Evolutionary conservation across 2,888 invertebrate genomes (phyloP).

Genomic region (Resseliella maxima): DNA sequence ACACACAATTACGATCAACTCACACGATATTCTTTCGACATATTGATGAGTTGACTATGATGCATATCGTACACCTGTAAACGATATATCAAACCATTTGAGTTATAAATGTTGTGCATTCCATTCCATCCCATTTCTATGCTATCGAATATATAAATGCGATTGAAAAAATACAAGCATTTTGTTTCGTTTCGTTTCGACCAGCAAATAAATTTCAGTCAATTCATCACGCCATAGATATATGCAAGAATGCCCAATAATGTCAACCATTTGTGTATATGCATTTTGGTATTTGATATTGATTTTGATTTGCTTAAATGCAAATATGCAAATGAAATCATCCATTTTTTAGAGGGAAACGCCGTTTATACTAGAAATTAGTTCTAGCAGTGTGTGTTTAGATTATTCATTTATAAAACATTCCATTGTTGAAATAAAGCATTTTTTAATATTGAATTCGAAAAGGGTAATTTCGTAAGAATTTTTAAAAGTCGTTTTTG

Average conservation of each 20-base stretch:
- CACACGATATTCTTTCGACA: neutral
- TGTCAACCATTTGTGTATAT: too few species aligned
- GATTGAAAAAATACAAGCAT: slow-evolving; percentile 9
- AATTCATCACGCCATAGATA: slow-evolving; percentile 46
- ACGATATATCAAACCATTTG: neutral
- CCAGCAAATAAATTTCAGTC: slow-evolving; percentile 55
- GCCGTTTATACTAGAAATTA: too few species aligned
- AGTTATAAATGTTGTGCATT: neutral
- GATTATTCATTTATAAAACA: too few species aligned
- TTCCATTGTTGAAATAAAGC: too few species aligned
- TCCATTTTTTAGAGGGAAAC: too few species aligned
- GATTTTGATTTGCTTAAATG: slow-evolving; percentile 22
- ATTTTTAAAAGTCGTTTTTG: too few species aligned
- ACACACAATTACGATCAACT: neutral
- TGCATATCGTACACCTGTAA: neutral
- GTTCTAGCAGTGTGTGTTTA: too few species aligned
- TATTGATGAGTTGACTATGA: slow-evolving; percentile 36
- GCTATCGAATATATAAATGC: neutral
- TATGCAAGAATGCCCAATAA: slow-evolving; percentile 3
- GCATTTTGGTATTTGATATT: neutral
- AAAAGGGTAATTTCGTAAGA: too few species aligned
- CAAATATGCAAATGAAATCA: neutral
- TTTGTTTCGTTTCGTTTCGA: too few species aligned
- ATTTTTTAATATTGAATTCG: too few species aligned
- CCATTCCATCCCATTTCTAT: neutral